Base-by-base conservation (phyloP, 2,888 invertebrate species). In the Ashinkailepas kermadecensis region DNA sequence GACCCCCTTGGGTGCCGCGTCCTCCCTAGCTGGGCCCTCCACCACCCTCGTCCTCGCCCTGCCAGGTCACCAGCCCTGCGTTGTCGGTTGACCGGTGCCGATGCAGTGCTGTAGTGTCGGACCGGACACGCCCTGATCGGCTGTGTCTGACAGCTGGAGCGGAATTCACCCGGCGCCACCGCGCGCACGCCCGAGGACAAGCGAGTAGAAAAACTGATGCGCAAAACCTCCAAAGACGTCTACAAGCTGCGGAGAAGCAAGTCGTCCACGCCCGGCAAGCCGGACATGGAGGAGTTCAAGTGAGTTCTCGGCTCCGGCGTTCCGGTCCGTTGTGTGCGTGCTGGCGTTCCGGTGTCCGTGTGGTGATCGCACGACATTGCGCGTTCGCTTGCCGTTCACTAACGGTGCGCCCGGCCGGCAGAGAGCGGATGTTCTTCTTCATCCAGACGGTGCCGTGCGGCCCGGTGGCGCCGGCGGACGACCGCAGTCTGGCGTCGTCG, bases 401-500 rank as follows among this genome's bases (percentile, higher is more conserved):
- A 13, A 81, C 25, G n/a, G 57, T 10, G 25, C 25, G 82, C 74
- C 83, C 84, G 85, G 85, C 87, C 90, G 90, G 59, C 89, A 97
- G 97, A 89, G 96, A 97, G 89, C 97, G 97, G 89, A 96, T 97
- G 93, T 95, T 96, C 74, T 97, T 97, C 89, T 97, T 97, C 88
- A 96, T 96, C 0, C 92, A 74, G 23, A 56, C 80, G 65, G 74
- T 74, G 74, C 56, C 80, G 54, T 39, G 62, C 85, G 25, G 86
- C 86, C 25, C 86, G 86, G 83, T 86, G 86, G 85, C 86, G 85
- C 54, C 54, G 21, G 4, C 56, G 15, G 74, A 74, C 56, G 74
- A 74, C 21, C 62, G 86, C 88, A 9, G 87, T 87, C 54, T 82
- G 82, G 25, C 82, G 84, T 81, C 84, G 84, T 23, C 78, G 11